Base-by-base conservation (phyloP, 2,888 invertebrate species). In the Drosophila kokeensis region DNA sequence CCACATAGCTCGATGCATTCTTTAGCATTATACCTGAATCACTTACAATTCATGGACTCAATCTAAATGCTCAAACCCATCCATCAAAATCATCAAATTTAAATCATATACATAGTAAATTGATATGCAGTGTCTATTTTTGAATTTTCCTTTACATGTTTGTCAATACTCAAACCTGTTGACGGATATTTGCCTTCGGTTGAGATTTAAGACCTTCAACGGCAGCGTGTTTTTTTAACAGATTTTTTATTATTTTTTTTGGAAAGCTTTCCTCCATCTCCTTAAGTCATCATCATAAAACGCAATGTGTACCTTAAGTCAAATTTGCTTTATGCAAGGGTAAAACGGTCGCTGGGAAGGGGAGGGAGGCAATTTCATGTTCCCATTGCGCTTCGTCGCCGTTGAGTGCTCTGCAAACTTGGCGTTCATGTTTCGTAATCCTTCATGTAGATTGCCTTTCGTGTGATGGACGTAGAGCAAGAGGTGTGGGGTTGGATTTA, bases 141-240 rank as follows among this genome's bases (percentile, higher is more conserved):
- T 54, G 29, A 48, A 32, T 42, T 73, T 69, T 82, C 24, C 85
- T 32, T 71, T 85, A 75, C 77, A 69, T 76, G 72, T 89, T 73
- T 87, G 90, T 71, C 90, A 87, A 84, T 82, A 59, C 67, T 61
- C 55, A 71, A 77, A 84, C 84, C 84, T 84, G 84, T 84, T 89
- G 84, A 84, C 69, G 74, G 69, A 73, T 77, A 72, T 72, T 65
- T 73, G 52, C 61, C 65, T 63, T 63, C 60, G 55, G 65, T 70
- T 67, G 64, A 62, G 72, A 81, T 83, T 79, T 64, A 71, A 63
- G 71, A 73, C 73, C 57, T 79, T 74, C 62, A 58, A 59, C 68
- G 42, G 29, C 57, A 48, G 49, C 32, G 36, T 36, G 36, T 59
- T 76, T 21, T 76, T 21, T 48, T 52, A 42, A 13, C 13, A 50